Evolutionary conservation across 2,888 invertebrate genomes (phyloP).

Genomic region (Holacanthella duospinosa): DNA sequence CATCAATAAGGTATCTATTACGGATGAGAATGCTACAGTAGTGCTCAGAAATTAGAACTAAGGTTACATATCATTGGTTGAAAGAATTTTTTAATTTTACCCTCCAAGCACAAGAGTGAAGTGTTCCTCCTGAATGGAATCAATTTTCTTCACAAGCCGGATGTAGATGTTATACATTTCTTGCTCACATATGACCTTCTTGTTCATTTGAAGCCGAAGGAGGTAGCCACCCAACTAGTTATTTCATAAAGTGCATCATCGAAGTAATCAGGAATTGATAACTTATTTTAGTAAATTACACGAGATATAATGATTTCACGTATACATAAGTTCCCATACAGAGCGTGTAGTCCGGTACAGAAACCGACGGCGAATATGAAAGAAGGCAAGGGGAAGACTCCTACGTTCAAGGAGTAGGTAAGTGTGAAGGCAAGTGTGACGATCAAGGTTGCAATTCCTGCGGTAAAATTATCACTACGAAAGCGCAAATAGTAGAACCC

Average conservation of each 20-base stretch:
- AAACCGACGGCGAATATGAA: not conserved
- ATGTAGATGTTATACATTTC: conserved; percentile 20
- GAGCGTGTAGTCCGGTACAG: not conserved
- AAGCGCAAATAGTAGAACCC: conserved; percentile 19
- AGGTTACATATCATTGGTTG: too few species aligned
- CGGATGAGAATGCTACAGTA: not conserved
- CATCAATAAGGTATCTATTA: conserved; percentile 16
- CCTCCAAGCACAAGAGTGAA: conserved; percentile 19
- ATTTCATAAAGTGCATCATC: not conserved
- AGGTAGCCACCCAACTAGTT: conserved; percentile 17
- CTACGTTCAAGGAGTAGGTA: not conserved
- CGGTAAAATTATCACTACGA: conserved; percentile 17
- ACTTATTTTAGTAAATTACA: not conserved
- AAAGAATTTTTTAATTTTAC: conserved; percentile 5
- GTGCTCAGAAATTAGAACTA: too few species aligned
- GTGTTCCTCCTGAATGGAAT: conserved; percentile 14
- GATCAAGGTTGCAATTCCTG: not conserved
- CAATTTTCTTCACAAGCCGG: conserved; percentile 18
- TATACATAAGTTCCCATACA: not conserved
- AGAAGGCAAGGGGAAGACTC: not conserved
- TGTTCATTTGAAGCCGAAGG: conserved; percentile 10
- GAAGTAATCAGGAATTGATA: not conserved
- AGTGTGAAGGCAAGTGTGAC: not conserved
- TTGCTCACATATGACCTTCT: conserved; percentile 14
- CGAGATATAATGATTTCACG: not conserved